Conservation (phyloP, 1,140 invertebrate genomes). For the Zaprionus taronus region DNA sequence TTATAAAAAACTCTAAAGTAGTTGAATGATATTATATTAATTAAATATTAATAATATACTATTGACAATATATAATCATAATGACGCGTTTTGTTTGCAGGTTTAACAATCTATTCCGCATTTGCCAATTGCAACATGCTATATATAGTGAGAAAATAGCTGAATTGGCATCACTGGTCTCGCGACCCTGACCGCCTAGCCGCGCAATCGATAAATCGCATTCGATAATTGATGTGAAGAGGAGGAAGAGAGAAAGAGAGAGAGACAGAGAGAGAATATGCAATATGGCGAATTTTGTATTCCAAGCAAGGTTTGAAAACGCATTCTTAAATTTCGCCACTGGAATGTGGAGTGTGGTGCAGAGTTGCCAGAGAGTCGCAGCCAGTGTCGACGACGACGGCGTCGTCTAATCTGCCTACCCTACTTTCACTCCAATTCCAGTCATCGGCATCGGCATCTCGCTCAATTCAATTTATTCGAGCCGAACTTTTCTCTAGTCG, state of each 20-base stretch:
- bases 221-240: neutral
- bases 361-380: slow-evolving; percentile 18
- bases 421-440: slow-evolving; percentile 82
- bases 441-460: slow-evolving; percentile 69
- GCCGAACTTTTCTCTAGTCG: slow-evolving; percentile 60
- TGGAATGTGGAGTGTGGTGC: slow-evolving; percentile 36
- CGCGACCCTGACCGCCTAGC: slow-evolving; percentile 29
- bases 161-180: too few species aligned
- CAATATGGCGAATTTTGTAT: slow-evolving; percentile 4
- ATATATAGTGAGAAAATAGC: too few species aligned
- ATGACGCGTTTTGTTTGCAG: too few species aligned
- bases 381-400: slow-evolving; percentile 22
- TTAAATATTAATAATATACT: too few species aligned
- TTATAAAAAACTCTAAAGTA: too few species aligned
- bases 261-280: neutral
- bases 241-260: neutral
- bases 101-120: too few species aligned
- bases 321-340: slow-evolving; percentile 23
- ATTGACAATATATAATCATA: too few species aligned
- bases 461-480: slow-evolving; percentile 81
- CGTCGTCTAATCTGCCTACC: slow-evolving; percentile 77
- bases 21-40: too few species aligned
- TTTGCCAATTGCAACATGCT: too few species aligned
- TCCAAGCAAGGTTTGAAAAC: slow-evolving; percentile 7
- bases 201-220: neutral